phyloP scores from a whole-genome alignment of 35 echinoderm and acorn worm genomes.

The Heliocidaris tuberculata region DNA sequence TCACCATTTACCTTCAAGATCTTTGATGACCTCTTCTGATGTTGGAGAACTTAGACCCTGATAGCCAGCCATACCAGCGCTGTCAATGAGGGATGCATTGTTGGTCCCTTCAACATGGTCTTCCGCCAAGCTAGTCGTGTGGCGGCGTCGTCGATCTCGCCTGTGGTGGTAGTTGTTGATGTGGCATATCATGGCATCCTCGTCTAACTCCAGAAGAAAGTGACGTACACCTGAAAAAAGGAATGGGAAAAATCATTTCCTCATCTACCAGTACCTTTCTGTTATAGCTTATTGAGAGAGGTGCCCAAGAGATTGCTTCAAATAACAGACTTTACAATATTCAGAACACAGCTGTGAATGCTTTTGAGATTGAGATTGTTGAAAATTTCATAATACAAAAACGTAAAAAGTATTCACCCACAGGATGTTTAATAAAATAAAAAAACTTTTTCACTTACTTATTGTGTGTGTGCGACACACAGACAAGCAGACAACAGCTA shows the following conservation, averaged over 20 bases:
- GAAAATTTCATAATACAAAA: too few relatives aligned
- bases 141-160: not conserved
- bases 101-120: not conserved
- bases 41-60: not conserved
- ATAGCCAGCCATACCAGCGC: not conserved
- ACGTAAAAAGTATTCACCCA: too few relatives aligned
- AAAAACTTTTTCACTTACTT: constrained; percentile 59
- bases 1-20: constrained; percentile 11
- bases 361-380: too few relatives aligned
- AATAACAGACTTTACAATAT: too few relatives aligned
- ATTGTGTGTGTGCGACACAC: constrained; percentile 92
- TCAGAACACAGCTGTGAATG: too few relatives aligned
- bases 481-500: constrained; percentile 79
- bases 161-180: constrained; percentile 38
- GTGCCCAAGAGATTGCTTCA: too few relatives aligned
- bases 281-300: not conserved
- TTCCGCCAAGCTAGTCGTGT: not conserved
- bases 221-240: constrained; percentile 66
- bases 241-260: not conserved
- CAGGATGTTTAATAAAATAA: too few relatives aligned
- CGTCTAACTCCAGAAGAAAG: constrained; percentile 79
- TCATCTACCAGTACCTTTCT: not conserved
- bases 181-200: constrained; percentile 77
- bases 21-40: constrained; percentile 23
- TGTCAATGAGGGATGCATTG: constrained; percentile 6